Percentiles rank a stretch among this genome's conserved stretches.
Conservation (phyloP, 2,888 invertebrate species). For the Baccha elongata region DNA sequence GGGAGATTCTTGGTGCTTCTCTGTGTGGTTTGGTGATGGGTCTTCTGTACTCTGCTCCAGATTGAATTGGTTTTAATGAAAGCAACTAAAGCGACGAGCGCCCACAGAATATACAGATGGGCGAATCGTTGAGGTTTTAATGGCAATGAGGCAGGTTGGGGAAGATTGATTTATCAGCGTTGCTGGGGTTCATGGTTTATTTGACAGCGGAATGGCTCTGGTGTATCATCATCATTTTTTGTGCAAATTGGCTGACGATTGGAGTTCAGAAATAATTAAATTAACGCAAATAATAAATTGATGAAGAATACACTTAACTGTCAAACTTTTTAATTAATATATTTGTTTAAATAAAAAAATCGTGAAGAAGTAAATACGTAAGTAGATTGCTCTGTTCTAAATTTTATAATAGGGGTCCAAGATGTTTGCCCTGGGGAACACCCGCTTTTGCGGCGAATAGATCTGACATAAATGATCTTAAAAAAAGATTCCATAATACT, state of each 20-base stretch:
- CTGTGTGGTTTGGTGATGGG: background rate
- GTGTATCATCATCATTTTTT: conserved; percentile 35
- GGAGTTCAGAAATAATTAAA: conserved; percentile 48
- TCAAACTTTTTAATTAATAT: no score
- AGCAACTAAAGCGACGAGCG: background rate
- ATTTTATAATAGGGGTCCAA: no score
- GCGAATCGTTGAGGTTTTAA: conserved; percentile 21
- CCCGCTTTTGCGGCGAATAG: no score
- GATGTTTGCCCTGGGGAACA: no score
- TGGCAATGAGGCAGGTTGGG: conserved; percentile 4
- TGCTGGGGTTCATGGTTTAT: conserved; percentile 48
- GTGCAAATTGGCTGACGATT: conserved; percentile 29
- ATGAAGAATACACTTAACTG: no score
- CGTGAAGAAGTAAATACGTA: no score
- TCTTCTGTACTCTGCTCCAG: conserved; percentile 52
- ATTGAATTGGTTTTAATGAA: conserved; percentile 64
- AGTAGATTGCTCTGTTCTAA: no score
- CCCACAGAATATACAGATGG: no score
- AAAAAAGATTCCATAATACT: no score
- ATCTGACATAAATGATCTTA: no score
- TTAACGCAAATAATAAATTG: conserved; percentile 19
- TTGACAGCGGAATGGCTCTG: conserved; percentile 56
- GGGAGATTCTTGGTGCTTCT: conserved; percentile 8
- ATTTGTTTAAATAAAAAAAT: no score
- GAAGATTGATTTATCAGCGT: conserved; percentile 62